Evolutionary conservation across 2,797 vertebrate genomes (phyloP).

Genomic region (Tokudaia tokunoshimensis): DNA sequence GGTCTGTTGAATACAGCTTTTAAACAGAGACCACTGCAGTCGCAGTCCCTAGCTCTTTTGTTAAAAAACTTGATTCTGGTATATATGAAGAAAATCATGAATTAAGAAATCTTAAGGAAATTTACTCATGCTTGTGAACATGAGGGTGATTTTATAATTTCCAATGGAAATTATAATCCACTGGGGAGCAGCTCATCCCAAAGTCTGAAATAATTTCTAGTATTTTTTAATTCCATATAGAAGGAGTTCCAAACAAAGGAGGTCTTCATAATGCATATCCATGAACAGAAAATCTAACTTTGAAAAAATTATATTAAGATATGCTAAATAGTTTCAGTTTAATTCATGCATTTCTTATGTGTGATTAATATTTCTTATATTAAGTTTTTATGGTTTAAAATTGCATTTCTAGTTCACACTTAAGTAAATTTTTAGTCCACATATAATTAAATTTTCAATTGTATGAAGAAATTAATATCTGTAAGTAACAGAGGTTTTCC

Average conservation of each 20-base stretch:
- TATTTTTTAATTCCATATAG: not conserved
- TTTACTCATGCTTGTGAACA: not conserved
- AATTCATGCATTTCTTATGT: constrained; percentile 32
- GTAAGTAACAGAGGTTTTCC: not conserved
- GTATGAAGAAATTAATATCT: constrained; percentile 12
- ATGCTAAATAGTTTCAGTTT: constrained; percentile 31
- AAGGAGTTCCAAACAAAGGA: not conserved
- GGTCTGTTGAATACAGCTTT: not conserved
- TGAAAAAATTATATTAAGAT: constrained; percentile 47
- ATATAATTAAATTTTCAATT: not conserved
- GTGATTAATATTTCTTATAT: not conserved
- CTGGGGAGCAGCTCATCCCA: not conserved
- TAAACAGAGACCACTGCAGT: not conserved
- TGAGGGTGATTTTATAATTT: not conserved
- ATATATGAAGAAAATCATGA: not conserved
- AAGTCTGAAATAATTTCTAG: constrained; percentile 22
- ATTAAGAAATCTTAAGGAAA: not conserved
- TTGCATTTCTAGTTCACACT: not conserved
- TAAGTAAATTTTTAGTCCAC: not conserved
- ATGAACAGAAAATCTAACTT: not conserved
- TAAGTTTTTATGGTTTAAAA: constrained; percentile 49
- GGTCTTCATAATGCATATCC: not conserved
- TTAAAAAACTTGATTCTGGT: not conserved
- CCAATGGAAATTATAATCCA: not conserved
- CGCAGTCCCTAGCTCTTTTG: not conserved